Percentiles rank a stretch among this genome's conserved stretches.
These are phyloP conservation scores for Trissolcus basalis DNA, from an alignment of 1,140 invertebrate species.

Conservation along the genomic window DNA sequence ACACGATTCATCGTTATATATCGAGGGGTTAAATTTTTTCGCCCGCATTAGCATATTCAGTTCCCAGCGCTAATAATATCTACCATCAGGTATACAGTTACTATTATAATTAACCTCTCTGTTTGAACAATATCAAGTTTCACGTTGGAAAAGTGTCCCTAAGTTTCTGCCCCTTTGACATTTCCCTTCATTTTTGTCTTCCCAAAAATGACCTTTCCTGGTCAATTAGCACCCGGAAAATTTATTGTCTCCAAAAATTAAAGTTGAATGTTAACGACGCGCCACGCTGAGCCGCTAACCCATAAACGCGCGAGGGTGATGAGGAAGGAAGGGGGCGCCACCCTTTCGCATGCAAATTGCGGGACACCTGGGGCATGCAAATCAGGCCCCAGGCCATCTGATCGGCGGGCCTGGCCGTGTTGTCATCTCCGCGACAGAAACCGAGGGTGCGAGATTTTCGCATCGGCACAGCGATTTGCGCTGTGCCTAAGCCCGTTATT, in stretches of 20 bases:
- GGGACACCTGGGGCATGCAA: constrained; percentile 74
- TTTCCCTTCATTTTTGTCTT: neutral
- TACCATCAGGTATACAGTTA: constrained; percentile 47
- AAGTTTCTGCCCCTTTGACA: neutral
- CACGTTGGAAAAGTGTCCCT: neutral
- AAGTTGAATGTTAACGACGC: constrained; percentile 65
- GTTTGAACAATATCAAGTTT: constrained; percentile 10
- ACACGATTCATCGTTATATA: constrained; percentile 38
- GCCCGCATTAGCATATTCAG: constrained; percentile 43
- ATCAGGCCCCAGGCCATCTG: constrained; percentile 64
- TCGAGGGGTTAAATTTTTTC: constrained; percentile 34
- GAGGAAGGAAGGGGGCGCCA: constrained; percentile 53
- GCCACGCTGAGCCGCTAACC: constrained; percentile 68
- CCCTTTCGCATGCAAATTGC: constrained; percentile 74
- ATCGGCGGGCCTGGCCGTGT: constrained; percentile 24
- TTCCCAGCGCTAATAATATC: constrained; percentile 43
- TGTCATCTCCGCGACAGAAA: constrained; percentile 28
- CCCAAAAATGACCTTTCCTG: neutral
- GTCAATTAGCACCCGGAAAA: constrained; percentile 15
- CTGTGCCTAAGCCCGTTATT: constrained; percentile 28
- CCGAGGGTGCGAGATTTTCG: constrained; percentile 33
- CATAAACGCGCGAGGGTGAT: constrained; percentile 62
- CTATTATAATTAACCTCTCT: constrained; percentile 43
- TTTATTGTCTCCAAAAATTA: constrained; percentile 43
- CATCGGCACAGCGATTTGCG: constrained; percentile 14